Conservation (phyloP, 2,797 vertebrate genomes). For the Hyperoplus immaculatus region DNA sequence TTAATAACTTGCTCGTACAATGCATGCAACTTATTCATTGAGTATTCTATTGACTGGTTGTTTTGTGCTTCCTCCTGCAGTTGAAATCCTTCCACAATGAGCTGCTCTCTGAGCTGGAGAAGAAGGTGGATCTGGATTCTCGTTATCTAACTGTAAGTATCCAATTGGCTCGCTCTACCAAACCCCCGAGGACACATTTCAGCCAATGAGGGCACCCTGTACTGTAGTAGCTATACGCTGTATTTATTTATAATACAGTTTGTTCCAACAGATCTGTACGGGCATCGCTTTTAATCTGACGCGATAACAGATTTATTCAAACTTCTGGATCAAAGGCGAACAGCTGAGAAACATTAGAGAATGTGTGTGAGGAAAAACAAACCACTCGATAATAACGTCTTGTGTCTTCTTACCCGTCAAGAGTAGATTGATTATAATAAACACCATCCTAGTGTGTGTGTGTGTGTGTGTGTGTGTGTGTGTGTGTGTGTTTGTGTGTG, state of each 20-base stretch:
- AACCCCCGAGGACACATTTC: conserved; percentile 11
- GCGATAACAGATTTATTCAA: conserved; percentile 24
- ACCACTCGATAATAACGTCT: conserved; percentile 60
- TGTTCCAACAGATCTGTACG: conserved; percentile 15
- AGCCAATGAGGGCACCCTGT: conserved; percentile 1
- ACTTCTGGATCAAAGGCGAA: conserved; percentile 40
- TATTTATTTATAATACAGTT: conserved; percentile 1
- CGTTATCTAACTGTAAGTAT: conserved; percentile 96
- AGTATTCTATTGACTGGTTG: too few relatives aligned
- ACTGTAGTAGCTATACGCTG: not conserved
- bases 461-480: conserved; percentile 22
- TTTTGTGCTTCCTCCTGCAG: conserved; percentile 72
- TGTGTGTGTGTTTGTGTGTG: conserved; percentile 38
- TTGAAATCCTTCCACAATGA: conserved; percentile 98
- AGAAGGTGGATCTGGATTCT: conserved; percentile 98
- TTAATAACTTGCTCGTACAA: not conserved
- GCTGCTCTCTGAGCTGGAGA: conserved; percentile 96
- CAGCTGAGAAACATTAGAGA: conserved; percentile 40
- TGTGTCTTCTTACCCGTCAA: conserved; percentile 55
- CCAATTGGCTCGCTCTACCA: conserved; percentile 21
- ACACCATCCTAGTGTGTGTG: conserved; percentile 37
- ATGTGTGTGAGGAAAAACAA: conserved; percentile 17
- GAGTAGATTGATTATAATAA: conserved; percentile 67
- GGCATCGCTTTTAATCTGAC: conserved; percentile 16
- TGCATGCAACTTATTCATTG: not conserved